Conservation (phyloP, 2,888 invertebrate genomes). For the Ptilodon capucinus region DNA sequence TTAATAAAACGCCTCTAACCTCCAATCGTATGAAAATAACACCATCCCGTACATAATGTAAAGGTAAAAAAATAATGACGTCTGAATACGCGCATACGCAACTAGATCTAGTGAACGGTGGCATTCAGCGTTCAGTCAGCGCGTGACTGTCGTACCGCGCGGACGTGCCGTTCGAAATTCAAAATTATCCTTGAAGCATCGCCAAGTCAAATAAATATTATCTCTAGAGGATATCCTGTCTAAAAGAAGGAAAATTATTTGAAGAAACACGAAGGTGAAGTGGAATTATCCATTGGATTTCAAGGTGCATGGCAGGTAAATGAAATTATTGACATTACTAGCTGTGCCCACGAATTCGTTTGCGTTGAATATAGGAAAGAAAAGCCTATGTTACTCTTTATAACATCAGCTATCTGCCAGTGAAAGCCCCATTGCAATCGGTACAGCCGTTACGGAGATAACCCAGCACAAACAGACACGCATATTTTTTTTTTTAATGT, state of each 20-base stretch:
- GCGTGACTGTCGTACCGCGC: slow-evolving; percentile 3
- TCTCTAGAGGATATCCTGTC: background rate
- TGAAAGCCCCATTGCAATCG: too few species aligned
- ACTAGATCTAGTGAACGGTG: slow-evolving; percentile 22
- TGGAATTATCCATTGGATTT: background rate
- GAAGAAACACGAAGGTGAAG: background rate
- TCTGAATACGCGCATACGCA: slow-evolving; percentile 34
- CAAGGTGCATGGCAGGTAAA: background rate
- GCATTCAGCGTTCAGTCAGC: slow-evolving; percentile 13
- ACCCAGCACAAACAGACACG: too few species aligned
- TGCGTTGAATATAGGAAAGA: background rate
- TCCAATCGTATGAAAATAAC: slow-evolving; percentile 7
- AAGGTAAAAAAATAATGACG: slow-evolving; percentile 25
- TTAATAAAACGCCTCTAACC: too few species aligned
- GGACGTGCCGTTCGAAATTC: slow-evolving; percentile 6
- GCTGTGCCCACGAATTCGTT: too few species aligned
- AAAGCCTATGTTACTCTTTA: background rate
- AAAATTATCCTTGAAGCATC: background rate
- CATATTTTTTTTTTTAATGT: too few species aligned
- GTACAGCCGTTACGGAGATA: too few species aligned
- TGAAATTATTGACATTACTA: too few species aligned
- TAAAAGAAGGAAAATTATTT: background rate
- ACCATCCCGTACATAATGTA: slow-evolving; percentile 23
- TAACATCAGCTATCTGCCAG: too few species aligned
- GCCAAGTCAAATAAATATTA: background rate